Evolutionary conservation across 2,797 vertebrate genomes (phyloP), one percentile per base, ranked within the genome.

Genomic region (Hippoglossus hippoglossus): DNA sequence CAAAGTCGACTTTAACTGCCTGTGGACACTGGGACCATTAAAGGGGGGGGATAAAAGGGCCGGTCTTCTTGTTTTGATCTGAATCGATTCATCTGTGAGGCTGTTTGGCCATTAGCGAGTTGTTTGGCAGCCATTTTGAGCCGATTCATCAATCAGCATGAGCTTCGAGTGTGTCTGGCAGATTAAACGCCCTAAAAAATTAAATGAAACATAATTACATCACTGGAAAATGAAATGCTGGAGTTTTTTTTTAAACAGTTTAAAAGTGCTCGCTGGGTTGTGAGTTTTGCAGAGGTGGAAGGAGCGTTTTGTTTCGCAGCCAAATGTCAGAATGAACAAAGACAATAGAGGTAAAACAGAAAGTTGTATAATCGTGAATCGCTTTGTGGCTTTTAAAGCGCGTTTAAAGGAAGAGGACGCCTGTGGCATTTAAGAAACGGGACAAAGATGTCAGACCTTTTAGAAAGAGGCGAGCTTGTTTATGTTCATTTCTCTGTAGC

Each of bases 101-200:
- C 44, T 51, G 4, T 63, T 61, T 79, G 67, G 63, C 71, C 67
- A 67, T 83, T 71, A 77, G 72, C 31, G 52, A 65, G 70, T 75
- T 67, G 54, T 72, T 71, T 83, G 76, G 80, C 86, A 75, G 76
- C 19, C 10, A 15, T 62, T 78, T 78, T 70, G 39, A 66, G 66
- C 47, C 31, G 2, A 76, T 80, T 83, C 72, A 85, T 88, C 77
- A 75, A 18, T 31, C 49, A 24, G 51, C 26, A 16, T 53, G 24
- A 63, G 52, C 64, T 70, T 56, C n/a, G n/a, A 59, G 39, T 77
- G 64, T 61, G 61, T 78, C 77, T 67, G 56, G 64, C 36, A 76
- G 67, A 66, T 85, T 60, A 73, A 79, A 68, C 63, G 47, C 55
- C 50, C 50, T 65, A 2, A 63, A 63, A 73, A 79, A 73, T 69